phyloP scores from a whole-genome alignment of 2,797 vertebrate species.

The Pangasius djambal region DNA sequence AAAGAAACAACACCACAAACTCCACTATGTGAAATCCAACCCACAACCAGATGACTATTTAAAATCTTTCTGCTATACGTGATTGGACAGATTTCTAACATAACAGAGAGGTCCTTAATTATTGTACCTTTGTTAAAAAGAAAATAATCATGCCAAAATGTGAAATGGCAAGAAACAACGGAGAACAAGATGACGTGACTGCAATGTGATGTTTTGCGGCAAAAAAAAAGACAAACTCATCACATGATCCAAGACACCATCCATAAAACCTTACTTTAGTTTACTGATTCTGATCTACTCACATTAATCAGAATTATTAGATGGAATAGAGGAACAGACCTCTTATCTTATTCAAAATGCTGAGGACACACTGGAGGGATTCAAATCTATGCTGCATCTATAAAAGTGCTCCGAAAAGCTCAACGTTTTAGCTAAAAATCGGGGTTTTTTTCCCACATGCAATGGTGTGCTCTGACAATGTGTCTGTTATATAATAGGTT shows the following conservation, averaged over 20 bases:
- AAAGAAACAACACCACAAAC: neutral
- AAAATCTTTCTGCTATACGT: neutral
- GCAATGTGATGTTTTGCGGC: slow-evolving; percentile 56
- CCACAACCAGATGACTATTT: slow-evolving; percentile 4
- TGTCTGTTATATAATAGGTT: slow-evolving; percentile 38
- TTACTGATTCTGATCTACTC: neutral
- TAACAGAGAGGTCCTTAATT: neutral
- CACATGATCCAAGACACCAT: slow-evolving; percentile 6
- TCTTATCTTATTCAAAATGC: neutral
- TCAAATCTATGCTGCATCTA: neutral
- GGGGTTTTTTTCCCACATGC: slow-evolving; percentile 22
- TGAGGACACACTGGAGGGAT: slow-evolving; percentile 4
- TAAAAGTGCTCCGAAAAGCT: neutral
- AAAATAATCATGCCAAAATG: slow-evolving; percentile 43
- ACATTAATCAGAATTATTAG: neutral
- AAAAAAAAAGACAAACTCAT: slow-evolving; percentile 32
- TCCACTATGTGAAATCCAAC: slow-evolving; percentile 2
- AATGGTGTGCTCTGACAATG: slow-evolving; percentile 28
- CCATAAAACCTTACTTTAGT: neutral
- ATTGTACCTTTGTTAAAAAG: neutral
- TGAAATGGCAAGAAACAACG: slow-evolving; percentile 45
- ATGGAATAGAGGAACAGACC: neutral
- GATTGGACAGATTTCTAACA: neutral
- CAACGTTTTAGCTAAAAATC: neutral
- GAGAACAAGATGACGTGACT: slow-evolving; percentile 45